Evolutionary conservation across 2,113 vertebrate genomes (phyloP).

Genomic region (Thryonomys swinderianus): DNA sequence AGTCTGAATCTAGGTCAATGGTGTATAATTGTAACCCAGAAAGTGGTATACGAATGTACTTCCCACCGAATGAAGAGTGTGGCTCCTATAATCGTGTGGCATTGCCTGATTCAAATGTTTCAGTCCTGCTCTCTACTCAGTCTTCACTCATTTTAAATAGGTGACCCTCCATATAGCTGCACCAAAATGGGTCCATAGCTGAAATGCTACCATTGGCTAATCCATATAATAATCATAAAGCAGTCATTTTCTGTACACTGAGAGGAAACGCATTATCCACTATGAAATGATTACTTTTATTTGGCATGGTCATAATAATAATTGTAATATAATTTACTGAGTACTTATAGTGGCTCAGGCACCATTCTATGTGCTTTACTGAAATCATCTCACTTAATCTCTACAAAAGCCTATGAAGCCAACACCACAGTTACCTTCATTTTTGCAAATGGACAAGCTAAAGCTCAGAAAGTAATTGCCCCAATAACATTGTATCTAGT

Average conservation of each 20-base stretch:
- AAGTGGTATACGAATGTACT: neutral
- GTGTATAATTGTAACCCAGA: neutral
- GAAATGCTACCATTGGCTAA: neutral
- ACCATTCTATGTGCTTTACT: neutral
- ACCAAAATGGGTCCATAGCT: neutral
- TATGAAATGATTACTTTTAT: neutral
- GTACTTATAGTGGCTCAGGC: neutral
- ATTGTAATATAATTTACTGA: neutral
- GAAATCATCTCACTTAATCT: neutral
- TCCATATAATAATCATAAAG: neutral
- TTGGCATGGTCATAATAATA: neutral
- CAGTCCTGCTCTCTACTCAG: neutral
- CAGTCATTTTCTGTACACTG: neutral
- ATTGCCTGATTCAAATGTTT: neutral
- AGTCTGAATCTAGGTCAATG: neutral
- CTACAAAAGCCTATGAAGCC: slow-evolving; percentile 4
- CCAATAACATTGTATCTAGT: neutral
- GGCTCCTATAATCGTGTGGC: neutral
- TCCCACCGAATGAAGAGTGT: neutral
- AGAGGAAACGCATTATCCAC: neutral
- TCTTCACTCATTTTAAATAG: slow-evolving; percentile 17
- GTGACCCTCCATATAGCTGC: neutral
- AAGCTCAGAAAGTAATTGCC: slow-evolving; percentile 12
- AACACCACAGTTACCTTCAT: neutral
- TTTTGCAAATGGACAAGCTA: slow-evolving; percentile 19